Base-by-base conservation (phyloP, 2,113 vertebrate genomes). In the Tympanuchus pallidicinctus region DNA sequence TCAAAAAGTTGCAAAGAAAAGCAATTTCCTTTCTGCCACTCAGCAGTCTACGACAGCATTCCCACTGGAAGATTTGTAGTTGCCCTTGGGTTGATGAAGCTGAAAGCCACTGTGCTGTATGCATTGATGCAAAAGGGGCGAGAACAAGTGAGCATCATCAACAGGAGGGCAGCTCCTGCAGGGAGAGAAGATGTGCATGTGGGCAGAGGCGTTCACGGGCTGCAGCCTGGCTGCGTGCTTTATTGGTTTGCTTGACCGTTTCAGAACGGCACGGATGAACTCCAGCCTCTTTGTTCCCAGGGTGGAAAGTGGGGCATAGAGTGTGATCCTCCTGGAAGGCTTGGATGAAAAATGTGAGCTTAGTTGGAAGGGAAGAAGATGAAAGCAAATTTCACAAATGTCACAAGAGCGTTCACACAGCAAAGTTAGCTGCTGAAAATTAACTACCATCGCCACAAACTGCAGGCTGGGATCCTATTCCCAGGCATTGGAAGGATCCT, bases 1-100 rank as follows among this genome's bases (percentile, higher is more conserved):
- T 81, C 88, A 78, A 93, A 96, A 93, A 77, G 93, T 90, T 92
- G 73, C 61, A 78, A 67, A 93, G 82, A 77, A 96, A 94, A 94
- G 82, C 34, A 93, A 81, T 96, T 96, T 86, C 86, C 65, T 93
- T 89, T 67, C 86, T 93, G 88, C 91, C 90, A 90, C 83, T 95
- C 93, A 92, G 38, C 60, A 74, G 56, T 40, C 42, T 1, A 1
- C 0, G 0, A 57, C 28, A 57, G 65, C 67, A 38, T 13, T 60
- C 38, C 57, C 77, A 47, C 61, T 4, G 6, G 86, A 65, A 93
- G 78, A 92, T 59, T 76, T 89, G 70, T 82, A 70, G 86, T 79
- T 70, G 94, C 65, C 86, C 93, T 96, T 82, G 77, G 83, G 73
- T 13, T 89, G 86, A 81, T 0, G 2, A 73, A 90, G 77, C 70